Conservation (phyloP, 2,797 vertebrate genomes). For the Oryzias dopingdopingensis region DNA sequence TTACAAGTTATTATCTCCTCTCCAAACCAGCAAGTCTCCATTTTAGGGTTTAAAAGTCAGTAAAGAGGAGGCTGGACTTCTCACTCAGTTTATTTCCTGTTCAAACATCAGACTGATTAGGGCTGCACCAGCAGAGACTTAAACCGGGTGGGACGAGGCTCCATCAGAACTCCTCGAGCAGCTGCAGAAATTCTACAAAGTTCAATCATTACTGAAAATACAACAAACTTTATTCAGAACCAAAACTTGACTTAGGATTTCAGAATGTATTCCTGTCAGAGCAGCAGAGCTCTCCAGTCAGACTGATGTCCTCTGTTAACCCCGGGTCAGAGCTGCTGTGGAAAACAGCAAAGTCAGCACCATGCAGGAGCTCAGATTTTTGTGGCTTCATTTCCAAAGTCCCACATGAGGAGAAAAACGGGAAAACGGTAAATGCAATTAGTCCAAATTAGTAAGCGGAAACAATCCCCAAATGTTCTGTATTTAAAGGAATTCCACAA, state of each 20-base stretch:
- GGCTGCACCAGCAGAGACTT: too few species aligned
- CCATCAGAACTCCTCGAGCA: slow-evolving; percentile 5
- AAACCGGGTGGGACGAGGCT: background rate
- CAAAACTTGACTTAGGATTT: background rate
- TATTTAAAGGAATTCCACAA: slow-evolving; percentile 45
- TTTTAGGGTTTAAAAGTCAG: too few species aligned
- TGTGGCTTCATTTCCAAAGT: slow-evolving; percentile 10
- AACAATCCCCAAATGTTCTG: slow-evolving; percentile 21
- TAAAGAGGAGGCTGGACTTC: too few species aligned
- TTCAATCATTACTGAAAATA: background rate
- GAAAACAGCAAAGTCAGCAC: slow-evolving; percentile 13
- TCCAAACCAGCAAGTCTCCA: too few species aligned
- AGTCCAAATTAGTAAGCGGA: slow-evolving; percentile 7
- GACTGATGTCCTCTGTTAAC: slow-evolving; percentile 30
- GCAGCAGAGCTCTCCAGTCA: too few species aligned
- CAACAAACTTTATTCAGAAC: slow-evolving; percentile 8
- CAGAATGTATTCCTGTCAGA: too few species aligned
- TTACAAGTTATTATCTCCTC: too few species aligned
- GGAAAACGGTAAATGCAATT: slow-evolving; percentile 36
- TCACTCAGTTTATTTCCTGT: too few species aligned
- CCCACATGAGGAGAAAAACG: slow-evolving; percentile 15
- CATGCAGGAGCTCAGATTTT: slow-evolving; percentile 1
- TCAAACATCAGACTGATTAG: too few species aligned
- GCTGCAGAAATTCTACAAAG: slow-evolving; percentile 13
- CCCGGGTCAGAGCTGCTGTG: background rate